Conservation (phyloP, 2,797 vertebrate genomes). For the Tenualosa ilisha region DNA sequence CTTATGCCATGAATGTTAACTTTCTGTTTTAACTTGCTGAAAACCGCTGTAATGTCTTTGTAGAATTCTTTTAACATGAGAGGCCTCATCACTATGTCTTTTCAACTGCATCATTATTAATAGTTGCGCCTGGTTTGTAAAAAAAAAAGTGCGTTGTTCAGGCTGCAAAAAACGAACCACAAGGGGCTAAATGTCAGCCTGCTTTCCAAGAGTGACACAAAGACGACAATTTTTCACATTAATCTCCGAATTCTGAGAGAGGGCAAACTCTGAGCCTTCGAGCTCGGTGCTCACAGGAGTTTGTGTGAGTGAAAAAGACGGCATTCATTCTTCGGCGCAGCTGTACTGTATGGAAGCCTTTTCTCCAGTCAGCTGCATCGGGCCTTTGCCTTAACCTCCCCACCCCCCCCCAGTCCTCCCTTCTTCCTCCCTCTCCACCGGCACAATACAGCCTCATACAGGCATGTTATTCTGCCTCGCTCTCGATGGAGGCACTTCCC, state of each 20-base stretch:
- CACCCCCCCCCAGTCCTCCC: conserved; percentile 16
- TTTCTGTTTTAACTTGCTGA: background rate
- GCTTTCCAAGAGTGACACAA: conserved; percentile 44
- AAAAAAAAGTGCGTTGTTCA: background rate
- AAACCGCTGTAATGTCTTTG: background rate
- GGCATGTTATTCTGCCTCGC: conserved; percentile 49
- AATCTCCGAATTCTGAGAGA: conserved; percentile 28
- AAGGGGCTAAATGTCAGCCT: conserved; percentile 36
- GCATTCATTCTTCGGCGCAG: conserved; percentile 46
- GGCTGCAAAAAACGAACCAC: conserved; percentile 17
- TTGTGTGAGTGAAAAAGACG: conserved; percentile 24
- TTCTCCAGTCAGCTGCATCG: conserved; percentile 56
- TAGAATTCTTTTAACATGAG: background rate
- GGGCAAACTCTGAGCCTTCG: conserved; percentile 26
- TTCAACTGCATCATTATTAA: background rate
- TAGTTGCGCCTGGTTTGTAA: background rate
- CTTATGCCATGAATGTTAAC: background rate
- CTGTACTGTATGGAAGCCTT: conserved; percentile 50
- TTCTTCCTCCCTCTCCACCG: conserved; percentile 44
- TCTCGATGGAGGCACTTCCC: conserved; percentile 47
- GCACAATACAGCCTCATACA: conserved; percentile 56
- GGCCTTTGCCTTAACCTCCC: conserved; percentile 49
- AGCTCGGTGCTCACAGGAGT: conserved; percentile 32
- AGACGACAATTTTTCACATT: conserved; percentile 50
- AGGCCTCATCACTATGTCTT: background rate